phyloP scores from a whole-genome alignment of 2,888 invertebrate species.

The Merodon equestris region DNA sequence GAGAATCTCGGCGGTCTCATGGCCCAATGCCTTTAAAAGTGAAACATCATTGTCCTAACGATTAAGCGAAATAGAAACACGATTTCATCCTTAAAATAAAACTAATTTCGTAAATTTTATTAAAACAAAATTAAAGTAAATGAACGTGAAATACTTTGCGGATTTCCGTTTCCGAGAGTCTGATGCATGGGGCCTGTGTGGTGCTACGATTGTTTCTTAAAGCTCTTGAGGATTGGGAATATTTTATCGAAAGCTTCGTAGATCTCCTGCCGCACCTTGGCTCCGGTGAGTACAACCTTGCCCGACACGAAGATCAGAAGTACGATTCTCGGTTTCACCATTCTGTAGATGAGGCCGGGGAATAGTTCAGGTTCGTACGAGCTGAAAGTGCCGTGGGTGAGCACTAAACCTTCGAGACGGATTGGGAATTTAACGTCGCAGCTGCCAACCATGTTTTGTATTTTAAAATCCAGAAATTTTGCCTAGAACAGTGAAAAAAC shows the following conservation, averaged over 20 bases:
- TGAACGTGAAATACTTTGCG: constrained; percentile 39
- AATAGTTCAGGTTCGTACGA: constrained; percentile 99
- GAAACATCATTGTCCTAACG: background rate
- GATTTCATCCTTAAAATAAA: constrained; percentile 21
- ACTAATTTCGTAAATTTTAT: constrained; percentile 46
- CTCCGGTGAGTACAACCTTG: constrained; percentile 98
- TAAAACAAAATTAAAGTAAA: constrained; percentile 45
- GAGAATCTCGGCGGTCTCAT: constrained; percentile 93
- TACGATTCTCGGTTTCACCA: constrained; percentile 98
- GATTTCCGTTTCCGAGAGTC: background rate
- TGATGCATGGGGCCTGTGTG: constrained; percentile 16
- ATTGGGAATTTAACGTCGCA: constrained; percentile 89
- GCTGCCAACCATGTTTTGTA: constrained; percentile 90
- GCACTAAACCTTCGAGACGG: constrained; percentile 86
- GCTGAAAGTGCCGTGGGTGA: constrained; percentile 87
- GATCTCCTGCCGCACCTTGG: constrained; percentile 93
- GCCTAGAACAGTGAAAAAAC: constrained; percentile 81
- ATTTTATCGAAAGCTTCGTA: constrained; percentile 98
- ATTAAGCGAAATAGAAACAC: background rate
- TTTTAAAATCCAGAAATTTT: constrained; percentile 89
- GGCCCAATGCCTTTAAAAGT: constrained; percentile 86
- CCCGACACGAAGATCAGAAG: constrained; percentile 99
- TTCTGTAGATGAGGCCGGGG: constrained; percentile 98
- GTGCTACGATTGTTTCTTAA: constrained; percentile 87
- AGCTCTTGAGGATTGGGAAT: constrained; percentile 97